Base-by-base conservation (phyloP, 2,797 vertebrate genomes). In the Staurois parvus region DNA sequence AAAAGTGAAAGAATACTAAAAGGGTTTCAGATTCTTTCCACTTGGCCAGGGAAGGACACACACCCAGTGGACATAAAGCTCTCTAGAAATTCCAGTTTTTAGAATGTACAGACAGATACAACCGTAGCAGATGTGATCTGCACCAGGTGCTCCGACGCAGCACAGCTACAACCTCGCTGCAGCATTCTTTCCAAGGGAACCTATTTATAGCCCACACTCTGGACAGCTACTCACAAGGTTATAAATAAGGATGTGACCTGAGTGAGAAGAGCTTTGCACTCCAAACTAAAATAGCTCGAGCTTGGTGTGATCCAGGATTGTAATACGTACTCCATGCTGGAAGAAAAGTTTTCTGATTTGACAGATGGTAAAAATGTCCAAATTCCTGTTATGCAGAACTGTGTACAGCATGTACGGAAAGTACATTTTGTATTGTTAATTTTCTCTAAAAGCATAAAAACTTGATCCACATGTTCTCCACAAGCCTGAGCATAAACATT, bases 171-270 rank as follows among this genome's bases (percentile, higher is more conserved):
- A 72, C 68, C 29, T 19, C n/a, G 6, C 2, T 17, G 48, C 56
- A 68, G 59, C 59, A 73, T 72, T 52, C 72, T 42, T 70, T 79
- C 73, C 78, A 79, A 40, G 28, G 32, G 26, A n/a, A 40, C 32
- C 81, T 87, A 79, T 87, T 83, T 75, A 84, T 87, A 83, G 70
- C 10, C 1, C 34, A 45, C 42, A 45, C 77, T 28, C 34, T 82
- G 79, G 75, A 87, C 68, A 42, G 80, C 26, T 37, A 42, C 40
- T 79, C 76, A 45, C 45, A 68, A 73, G 76, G 74, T 83, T 75
- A 83, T 87, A 83, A 74, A 83, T 75, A 83, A 87, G 76, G 85
- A 84, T 79, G 76, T 75, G 70, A 83, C 81, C 76, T 64, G 70
- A 59, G 34, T 24, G 77, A 83, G 45, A 56, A 72, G 26, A 79